phyloP scores from a whole-genome alignment of 1,140 invertebrate species.

The honey bee (Apis mellifera) region DNA sequence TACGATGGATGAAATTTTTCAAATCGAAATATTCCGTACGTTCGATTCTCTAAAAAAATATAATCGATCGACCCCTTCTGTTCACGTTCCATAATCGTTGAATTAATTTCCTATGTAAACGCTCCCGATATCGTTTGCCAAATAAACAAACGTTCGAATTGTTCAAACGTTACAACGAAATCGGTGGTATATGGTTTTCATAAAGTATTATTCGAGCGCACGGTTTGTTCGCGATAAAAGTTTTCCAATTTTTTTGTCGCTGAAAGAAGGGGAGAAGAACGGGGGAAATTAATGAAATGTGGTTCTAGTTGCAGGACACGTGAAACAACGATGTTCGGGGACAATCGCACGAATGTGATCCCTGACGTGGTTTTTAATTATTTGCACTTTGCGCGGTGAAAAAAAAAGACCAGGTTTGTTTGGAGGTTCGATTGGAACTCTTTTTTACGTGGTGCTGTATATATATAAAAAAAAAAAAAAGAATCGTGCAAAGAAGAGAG shows the following conservation, averaged over 20 bases:
- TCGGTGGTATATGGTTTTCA: conserved; percentile 53
- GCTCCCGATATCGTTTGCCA: background rate
- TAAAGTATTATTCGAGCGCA: conserved; percentile 53
- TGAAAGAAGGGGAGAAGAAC: conserved; percentile 41
- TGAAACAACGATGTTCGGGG: conserved; percentile 1
- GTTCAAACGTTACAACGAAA: conserved; percentile 18
- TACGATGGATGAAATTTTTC: too few relatives aligned
- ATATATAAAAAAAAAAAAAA: too few relatives aligned
- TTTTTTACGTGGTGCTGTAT: too few relatives aligned
- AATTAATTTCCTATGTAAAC: background rate
- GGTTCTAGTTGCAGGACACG: conserved; percentile 32
- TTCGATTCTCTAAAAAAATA: too few relatives aligned
- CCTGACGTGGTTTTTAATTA: background rate
- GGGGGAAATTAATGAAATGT: conserved; percentile 51
- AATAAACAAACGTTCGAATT: background rate
- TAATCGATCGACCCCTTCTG: too few relatives aligned
- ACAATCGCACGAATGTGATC: too few relatives aligned
- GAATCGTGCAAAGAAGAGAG: too few relatives aligned
- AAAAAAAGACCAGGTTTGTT: too few relatives aligned
- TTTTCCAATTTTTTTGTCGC: conserved; percentile 39
- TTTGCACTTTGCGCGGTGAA: too few relatives aligned
- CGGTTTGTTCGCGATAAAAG: conserved; percentile 51
- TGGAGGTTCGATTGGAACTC: too few relatives aligned
- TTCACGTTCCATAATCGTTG: background rate
- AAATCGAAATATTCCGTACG: too few relatives aligned